phyloP scores from a whole-genome alignment of 2,797 vertebrate genomes.

The Pogoniulus pusillus region DNA sequence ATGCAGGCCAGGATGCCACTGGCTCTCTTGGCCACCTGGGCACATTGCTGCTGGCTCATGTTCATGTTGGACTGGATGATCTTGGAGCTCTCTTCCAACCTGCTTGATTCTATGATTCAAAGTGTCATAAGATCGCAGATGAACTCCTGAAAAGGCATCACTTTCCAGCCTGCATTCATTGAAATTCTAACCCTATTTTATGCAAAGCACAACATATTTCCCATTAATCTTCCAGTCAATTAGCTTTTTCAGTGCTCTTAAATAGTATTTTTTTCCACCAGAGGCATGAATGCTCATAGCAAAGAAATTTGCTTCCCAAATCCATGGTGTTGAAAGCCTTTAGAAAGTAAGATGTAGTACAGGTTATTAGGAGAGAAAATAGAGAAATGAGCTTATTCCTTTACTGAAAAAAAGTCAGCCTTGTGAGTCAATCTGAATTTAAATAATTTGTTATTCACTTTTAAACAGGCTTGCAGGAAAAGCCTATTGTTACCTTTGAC shows the following conservation, averaged over 20 bases:
- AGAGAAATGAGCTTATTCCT: constrained; percentile 15
- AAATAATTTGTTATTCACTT: constrained; percentile 41
- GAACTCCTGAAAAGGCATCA: not conserved
- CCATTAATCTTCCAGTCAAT: not conserved
- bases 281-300: not conserved
- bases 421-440: constrained; percentile 50
- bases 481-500: constrained; percentile 44
- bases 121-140: not conserved
- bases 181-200: constrained; percentile 12
- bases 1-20: too few species aligned
- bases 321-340: constrained; percentile 5
- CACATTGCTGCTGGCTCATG: too few species aligned
- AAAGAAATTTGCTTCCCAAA: constrained; percentile 3
- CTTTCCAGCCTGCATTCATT: not conserved
- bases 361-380: constrained; percentile 1
- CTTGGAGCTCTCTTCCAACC: too few species aligned
- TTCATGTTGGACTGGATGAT: too few species aligned
- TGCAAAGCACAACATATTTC: constrained; percentile 7
- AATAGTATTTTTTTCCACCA: constrained; percentile 1
- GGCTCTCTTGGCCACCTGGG: too few species aligned
- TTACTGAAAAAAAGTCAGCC: constrained; percentile 1
- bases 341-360: constrained; percentile 13
- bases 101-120: too few species aligned
- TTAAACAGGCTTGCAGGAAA: constrained; percentile 27
- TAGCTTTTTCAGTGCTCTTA: constrained; percentile 9